Evolutionary conservation across 1,140 invertebrate species (phyloP), one percentile per base, ranked within the genome.

Genomic region (Mycetomoellerius zeteki): DNA sequence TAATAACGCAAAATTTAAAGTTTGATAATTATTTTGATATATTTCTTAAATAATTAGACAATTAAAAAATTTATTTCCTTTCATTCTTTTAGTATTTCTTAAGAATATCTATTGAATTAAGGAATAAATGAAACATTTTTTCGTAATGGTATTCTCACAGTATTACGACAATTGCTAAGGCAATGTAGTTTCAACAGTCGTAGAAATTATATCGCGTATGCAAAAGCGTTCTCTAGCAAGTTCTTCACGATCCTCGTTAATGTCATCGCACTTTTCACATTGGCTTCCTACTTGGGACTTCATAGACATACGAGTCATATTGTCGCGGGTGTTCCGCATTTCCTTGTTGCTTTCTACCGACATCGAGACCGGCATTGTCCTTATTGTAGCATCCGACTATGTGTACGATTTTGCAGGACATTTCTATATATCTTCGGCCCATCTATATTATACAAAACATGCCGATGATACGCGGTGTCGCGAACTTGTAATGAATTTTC

Each of bases 401-500:
- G 10, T 4, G 4, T 50, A 43, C 14, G 37, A n/a, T 84, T 75
- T 75, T 33, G 69, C 80, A n/a, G 67, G 56, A 84, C 69, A 60
- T 72, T 73, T 60, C 37, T 84, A 84, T 43, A 43, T 43, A 43
- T 84, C 80, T 60, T 50, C n/a, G 69, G 58, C 27, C 67, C 14
- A 84, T 84, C 80, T 84, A 8, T 24, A 73, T 82, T 75, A 47
- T 84, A 58, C 52, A 60, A n/a, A 30, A 27, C 30, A 7, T 12
- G 16, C 64, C 21, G 54, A 73, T 73, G 67, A 73, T 50, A 56
- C 69, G 14, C 27, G 69, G 56, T 84, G 80, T 84, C 80, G 43
- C 37, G 80, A 84, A 84, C 80, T 84, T 33, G 69, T 84, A 84
- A 84, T 84, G 80, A 84, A 84, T 84, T 84, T 84, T 84, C 80